Evolutionary conservation across 1,140 invertebrate genomes (phyloP), one percentile per base, ranked within the genome.

Genomic region (Ceratitis capitata): DNA sequence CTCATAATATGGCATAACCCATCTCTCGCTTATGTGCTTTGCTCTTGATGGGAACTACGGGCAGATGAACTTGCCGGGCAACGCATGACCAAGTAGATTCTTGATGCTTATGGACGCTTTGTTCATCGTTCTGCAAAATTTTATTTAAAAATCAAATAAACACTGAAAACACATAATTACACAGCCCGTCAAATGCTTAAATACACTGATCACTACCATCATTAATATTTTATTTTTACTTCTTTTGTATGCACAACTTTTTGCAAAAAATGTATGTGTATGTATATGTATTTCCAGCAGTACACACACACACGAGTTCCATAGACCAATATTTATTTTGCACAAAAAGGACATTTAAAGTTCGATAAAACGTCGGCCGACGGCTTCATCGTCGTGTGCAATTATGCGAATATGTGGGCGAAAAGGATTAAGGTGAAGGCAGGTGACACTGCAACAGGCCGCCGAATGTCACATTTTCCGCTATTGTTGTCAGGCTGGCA

Each of bases 401-500:
- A 23, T 78, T 42, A 35, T 78, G 39, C 32, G 39, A 78, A 19
- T 78, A 39, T 64, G 69, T 10, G 19, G 14, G 19, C 23, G 69
- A 23, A 78, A 45, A 32, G n/a, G 35, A 78, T 78, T 78, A 78
- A 78, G n/a, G 35, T 78, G 69, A 78, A 19, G 42, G 69, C 69
- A 78, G 69, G 42, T 78, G 69, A 45, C 69, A 78, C 69, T 16
- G 69, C 69, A 23, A 19, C 14, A 45, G 69, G 69, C 69, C 32
- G 69, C 19, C n/a, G 45, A 78, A 45, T 78, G 39, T 45, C 69
- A 45, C 69, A 78, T 78, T 78, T 45, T 78, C 69, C 69, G 69
- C 39, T 39, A 78, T 23, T 78, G 42, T 78, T 78, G 69, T 35
- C 69, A 78, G n/a, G 19, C 39, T n/a, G n/a, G 23, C 19, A 23